Percentiles rank a stretch among this genome's conserved stretches.
Evolutionary conservation across 2,797 vertebrate genomes (phyloP).

Genomic region (Leptodactylus fallax): DNA sequence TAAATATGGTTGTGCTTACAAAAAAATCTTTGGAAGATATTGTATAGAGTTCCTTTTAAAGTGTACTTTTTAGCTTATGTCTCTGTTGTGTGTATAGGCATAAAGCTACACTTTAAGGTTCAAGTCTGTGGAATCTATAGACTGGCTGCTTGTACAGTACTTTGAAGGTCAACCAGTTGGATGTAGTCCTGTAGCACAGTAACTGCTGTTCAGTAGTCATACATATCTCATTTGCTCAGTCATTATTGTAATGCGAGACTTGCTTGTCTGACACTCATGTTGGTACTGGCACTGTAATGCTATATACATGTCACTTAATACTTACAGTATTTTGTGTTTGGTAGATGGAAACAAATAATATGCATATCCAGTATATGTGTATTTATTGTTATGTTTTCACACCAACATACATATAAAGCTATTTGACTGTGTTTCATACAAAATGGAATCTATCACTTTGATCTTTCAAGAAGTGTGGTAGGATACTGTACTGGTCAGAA

Average conservation of each 20-base stretch:
- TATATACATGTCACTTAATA: conserved; percentile 33
- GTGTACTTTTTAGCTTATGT: neutral
- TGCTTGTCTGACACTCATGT: neutral
- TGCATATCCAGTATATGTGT: conserved; percentile 59
- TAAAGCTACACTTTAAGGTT: conserved; percentile 11
- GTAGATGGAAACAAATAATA: conserved; percentile 61
- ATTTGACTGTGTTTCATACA: neutral
- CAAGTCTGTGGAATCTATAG: neutral
- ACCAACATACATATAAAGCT: neutral
- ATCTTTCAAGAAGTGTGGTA: neutral
- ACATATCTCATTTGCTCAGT: neutral
- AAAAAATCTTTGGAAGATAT: conserved; percentile 19
- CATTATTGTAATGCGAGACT: neutral
- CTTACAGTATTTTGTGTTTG: conserved; percentile 39
- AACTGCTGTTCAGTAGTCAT: neutral
- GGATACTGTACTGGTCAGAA: neutral
- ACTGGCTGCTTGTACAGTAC: neutral
- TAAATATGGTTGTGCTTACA: conserved; percentile 67
- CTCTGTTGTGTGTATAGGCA: neutral
- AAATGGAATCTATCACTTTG: neutral
- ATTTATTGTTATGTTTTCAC: conserved; percentile 67
- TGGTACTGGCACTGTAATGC: neutral
- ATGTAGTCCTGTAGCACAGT: neutral
- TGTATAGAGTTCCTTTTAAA: neutral
- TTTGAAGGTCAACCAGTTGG: conserved; percentile 5